These are phyloP conservation scores for Lithophane ornitopus DNA, from an alignment of 2,888 invertebrate genomes.

Conservation along the genomic window DNA sequence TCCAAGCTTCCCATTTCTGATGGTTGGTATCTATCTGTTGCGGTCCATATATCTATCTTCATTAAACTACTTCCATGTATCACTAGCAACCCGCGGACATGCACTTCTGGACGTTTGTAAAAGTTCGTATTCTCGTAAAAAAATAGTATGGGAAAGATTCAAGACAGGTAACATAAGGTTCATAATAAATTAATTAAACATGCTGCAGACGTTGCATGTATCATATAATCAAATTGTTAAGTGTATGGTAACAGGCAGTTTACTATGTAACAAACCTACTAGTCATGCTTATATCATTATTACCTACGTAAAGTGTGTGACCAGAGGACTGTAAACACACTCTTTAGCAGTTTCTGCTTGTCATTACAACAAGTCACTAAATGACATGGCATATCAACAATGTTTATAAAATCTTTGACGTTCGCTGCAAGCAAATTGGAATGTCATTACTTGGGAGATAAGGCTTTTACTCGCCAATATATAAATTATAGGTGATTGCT, in stretches of 20 bases:
- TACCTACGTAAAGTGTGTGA: background rate
- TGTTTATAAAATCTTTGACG: background rate
- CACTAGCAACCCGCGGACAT: background rate
- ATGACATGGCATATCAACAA: background rate
- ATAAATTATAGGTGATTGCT: too few relatives aligned
- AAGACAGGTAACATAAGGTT: background rate
- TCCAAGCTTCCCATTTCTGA: background rate
- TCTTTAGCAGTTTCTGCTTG: conserved; percentile 14
- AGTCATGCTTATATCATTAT: conserved; percentile 10
- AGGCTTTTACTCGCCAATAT: too few relatives aligned
- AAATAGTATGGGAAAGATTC: background rate
- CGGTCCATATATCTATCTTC: background rate
- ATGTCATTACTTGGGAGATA: background rate
- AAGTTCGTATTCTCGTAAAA: background rate
- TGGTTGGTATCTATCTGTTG: too few relatives aligned
- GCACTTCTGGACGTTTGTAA: background rate
- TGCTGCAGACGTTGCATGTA: background rate
- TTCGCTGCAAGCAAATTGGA: background rate
- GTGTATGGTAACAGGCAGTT: background rate
- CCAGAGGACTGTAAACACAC: conserved; percentile 3
- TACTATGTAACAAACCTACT: background rate
- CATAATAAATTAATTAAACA: conserved; percentile 2
- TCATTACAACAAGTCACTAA: conserved; percentile 4
- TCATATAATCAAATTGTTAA: conserved; percentile 21
- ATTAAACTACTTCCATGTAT: too few relatives aligned